Evolutionary conservation across 2,888 invertebrate genomes (phyloP), one percentile per base, ranked within the genome.

Genomic region (Drosophila dives): DNA sequence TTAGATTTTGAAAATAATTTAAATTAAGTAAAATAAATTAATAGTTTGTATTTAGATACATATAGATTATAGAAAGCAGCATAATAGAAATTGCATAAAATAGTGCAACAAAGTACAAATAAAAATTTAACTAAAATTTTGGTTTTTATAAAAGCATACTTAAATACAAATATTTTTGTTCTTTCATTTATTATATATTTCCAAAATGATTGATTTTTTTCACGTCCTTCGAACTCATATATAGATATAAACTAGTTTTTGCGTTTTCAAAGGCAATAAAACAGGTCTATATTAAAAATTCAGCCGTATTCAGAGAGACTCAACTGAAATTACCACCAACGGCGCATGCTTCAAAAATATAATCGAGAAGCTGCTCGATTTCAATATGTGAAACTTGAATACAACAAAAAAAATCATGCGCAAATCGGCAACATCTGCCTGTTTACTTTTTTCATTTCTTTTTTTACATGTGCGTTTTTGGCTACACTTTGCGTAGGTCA

Each of bases 401-500:
- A 69, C 64, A 60, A 17, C 56, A 64, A 63, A 61, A 38, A 34
- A 40, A 42, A 45, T 38, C 64, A 61, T 23, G 26, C 20, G 51
- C 51, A 72, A 77, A 77, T 80, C 81, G 74, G 89, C 72, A 90
- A 90, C 87, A 81, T 87, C 81, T 81, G 83, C 77, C 81, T 79
- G 70, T 74, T 29, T 32, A 20, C 32, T 40, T 40, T 40, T 56
- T 54, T 53, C 0, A 20, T 17, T 38, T 54, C 71, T 83, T 73
- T 73, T 88, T 76, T 77, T 67, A 64, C 68, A 68, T 64, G 64
- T 49, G 54, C 64, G 61, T 71, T 81, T 86, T 86, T 81, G 82
- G 68, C 72, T 88, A 80, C 76, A 72, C 84, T 81, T 80, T 82
- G 90, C 91, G 91, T 91, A 92, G 91, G 91, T 91, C 91, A 92